phyloP scores from a whole-genome alignment of 2,113 vertebrate species.

The Jaculus jaculus region DNA sequence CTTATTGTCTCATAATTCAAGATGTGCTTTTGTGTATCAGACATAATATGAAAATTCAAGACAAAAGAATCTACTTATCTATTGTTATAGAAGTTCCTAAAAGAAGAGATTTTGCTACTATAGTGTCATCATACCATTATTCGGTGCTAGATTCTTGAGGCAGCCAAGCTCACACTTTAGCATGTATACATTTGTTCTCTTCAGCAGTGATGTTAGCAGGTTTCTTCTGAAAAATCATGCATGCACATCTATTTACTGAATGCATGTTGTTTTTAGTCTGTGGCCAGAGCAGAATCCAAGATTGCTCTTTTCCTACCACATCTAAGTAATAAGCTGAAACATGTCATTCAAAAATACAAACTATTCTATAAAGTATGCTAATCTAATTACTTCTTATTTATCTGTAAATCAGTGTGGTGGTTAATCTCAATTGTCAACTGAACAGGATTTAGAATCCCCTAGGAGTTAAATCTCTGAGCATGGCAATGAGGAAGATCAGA shows the following conservation, averaged over 20 bases:
- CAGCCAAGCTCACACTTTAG: neutral
- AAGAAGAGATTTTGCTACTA: neutral
- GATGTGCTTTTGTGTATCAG: neutral
- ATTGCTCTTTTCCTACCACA: neutral
- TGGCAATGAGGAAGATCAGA: no score
- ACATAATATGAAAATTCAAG: neutral
- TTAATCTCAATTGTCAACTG: no score
- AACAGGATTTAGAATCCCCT: no score
- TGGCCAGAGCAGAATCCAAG: neutral
- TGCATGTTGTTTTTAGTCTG: neutral
- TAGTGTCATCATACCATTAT: no score
- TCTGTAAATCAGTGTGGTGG: neutral
- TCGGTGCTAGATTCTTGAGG: neutral
- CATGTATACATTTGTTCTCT: neutral
- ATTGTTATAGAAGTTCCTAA: neutral
- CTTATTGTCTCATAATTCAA: slow-evolving; percentile 3
- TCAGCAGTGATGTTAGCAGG: neutral
- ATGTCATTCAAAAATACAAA: neutral
- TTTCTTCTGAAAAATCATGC: neutral
- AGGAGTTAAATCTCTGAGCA: no score
- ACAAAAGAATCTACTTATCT: neutral
- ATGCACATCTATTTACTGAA: neutral
- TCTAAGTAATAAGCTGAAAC: neutral
- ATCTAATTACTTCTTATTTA: neutral
- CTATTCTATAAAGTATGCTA: neutral